Conservation (phyloP, 2,888 invertebrate genomes). For the Drosophila yooni region DNA sequence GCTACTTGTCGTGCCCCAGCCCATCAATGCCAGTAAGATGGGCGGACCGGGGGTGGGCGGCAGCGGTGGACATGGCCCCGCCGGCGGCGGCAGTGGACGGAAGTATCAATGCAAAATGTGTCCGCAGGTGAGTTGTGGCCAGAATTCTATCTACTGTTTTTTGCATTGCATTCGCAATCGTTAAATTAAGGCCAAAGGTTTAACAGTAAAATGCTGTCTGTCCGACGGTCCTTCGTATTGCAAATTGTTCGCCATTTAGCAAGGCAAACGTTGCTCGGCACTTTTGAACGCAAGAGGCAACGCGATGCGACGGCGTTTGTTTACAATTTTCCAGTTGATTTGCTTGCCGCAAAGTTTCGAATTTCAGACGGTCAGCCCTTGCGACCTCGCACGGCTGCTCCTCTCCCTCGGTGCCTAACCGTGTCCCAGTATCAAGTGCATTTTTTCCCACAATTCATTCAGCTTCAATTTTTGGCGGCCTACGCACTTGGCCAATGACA, state of each 20-base stretch:
- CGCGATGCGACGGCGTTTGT: constrained; percentile 56
- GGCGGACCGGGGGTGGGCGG: constrained; percentile 76
- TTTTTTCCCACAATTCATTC: constrained; percentile 64
- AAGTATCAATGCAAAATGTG: constrained; percentile 99
- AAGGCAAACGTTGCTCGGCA: constrained; percentile 28
- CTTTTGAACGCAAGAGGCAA: constrained; percentile 10
- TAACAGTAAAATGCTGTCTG: constrained; percentile 30
- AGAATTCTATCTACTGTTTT: constrained; percentile 24
- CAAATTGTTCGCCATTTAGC: constrained; percentile 46
- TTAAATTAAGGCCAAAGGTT: constrained; percentile 51
- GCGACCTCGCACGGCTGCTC: not conserved
- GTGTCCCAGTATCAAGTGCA: constrained; percentile 22
- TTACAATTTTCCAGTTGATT: constrained; percentile 80
- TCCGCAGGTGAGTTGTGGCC: constrained; percentile 92
- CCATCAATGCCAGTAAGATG: constrained; percentile 90
- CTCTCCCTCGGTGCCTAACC: not conserved
- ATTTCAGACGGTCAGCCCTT: constrained; percentile 51
- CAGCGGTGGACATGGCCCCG: constrained; percentile 81
- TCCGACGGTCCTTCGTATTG: constrained; percentile 47
- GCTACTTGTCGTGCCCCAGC: constrained; percentile 95
- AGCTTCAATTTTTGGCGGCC: constrained; percentile 51
- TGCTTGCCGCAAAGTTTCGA: constrained; percentile 66
- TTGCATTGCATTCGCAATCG: constrained; percentile 41
- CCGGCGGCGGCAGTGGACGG: constrained; percentile 85
- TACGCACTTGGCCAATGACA: constrained; percentile 67